Conservation (phyloP, 2,113 vertebrate species). For the Stercorarius parasiticus region DNA sequence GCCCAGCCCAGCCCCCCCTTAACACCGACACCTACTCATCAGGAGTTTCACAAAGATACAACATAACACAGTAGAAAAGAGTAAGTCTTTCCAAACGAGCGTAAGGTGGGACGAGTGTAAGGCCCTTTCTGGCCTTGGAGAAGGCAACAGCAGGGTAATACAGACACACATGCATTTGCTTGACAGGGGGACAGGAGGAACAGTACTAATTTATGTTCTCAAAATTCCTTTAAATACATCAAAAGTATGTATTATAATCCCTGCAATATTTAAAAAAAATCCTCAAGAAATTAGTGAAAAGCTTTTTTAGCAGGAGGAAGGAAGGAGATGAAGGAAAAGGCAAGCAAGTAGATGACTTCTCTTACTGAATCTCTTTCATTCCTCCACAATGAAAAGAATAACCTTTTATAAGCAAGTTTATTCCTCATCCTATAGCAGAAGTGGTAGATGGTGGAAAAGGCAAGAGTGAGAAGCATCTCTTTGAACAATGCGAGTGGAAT, state of each 20-base stretch:
- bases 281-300: neutral
- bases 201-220: neutral
- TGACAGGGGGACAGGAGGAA: neutral
- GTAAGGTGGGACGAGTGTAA: neutral
- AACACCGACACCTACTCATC: neutral
- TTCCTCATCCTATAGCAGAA: neutral
- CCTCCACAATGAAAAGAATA: neutral
- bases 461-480: neutral
- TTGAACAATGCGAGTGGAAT: neutral
- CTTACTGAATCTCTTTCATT: neutral
- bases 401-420: neutral
- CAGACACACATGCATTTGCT: rapidly evolving
- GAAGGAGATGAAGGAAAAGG: neutral
- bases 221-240: neutral
- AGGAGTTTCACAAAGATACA: neutral
- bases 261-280: neutral
- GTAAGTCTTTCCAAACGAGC: neutral
- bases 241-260: neutral
- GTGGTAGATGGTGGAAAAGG: neutral
- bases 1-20: neutral
- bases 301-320: neutral
- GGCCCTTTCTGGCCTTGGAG: neutral
- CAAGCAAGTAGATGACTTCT: neutral
- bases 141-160: neutral
- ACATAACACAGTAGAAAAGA: neutral